Base-by-base conservation (phyloP, 2,888 invertebrate species). In the Ophraella communa region DNA sequence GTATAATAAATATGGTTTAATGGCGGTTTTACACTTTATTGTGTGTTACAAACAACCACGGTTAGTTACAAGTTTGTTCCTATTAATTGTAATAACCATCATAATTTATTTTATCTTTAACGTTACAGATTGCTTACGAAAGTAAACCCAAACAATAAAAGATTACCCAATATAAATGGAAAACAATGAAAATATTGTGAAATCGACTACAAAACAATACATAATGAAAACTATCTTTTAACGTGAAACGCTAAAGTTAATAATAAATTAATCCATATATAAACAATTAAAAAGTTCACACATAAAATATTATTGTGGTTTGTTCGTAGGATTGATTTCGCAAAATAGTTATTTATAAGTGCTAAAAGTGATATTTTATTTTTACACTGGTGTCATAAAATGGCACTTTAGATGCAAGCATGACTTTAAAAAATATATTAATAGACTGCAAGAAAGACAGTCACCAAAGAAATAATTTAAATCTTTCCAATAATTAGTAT, bases 281-380 rank as follows among this genome's bases (percentile, higher is more conserved):
- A 47, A 61, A 61, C 61, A 61, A 61, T 61, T 54, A 47, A 57
- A 61, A 61, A 35, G 21, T 62, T 62, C 62, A 49, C 62, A 62
- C 62, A 18, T 7, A 55, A 47, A 47, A 23, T 51, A 39, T 45
- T 8, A 30, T 47, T 27, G 18, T 54, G 17, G 18, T 23, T 23
- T 35, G 49, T 62, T 47, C 62, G 56, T 55, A 51, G 8, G 7
- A 51, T 5, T 5, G 7, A 14, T 51, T 51, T 51, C 27, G 27
- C 14, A 14, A 51, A 30, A 2, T 30, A n/a, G 10, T 30, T 30
- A 1, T n/a, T n/a, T n/a, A n/a, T n/a, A n/a, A n/a, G n/a, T n/a
- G n/a, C n/a, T n/a, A n/a, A n/a, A n/a, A 30, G 8, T 2, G 11
- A 30, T 30, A 24, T 24, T 24, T 24, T 24, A 24, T 3, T 30